Percentiles rank a stretch among this genome's conserved stretches.
Conservation (phyloP, 2,797 vertebrate species). For the Simalia tracyae region DNA sequence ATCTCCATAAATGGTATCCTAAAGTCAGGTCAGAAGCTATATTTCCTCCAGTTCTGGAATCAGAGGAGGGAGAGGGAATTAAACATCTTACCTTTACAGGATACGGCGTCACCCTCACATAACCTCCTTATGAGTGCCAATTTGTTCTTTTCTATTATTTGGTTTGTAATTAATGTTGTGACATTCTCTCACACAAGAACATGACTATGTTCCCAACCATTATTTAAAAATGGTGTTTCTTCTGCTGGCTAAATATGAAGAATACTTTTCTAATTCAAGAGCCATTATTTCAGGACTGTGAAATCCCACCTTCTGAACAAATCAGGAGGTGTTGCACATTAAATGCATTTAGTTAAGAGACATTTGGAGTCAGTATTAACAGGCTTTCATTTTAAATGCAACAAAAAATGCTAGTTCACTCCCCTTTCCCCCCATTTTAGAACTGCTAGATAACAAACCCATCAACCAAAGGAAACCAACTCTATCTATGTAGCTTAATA, state of each 20-base stretch:
- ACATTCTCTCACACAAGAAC: background rate
- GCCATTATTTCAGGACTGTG: constrained; percentile 48
- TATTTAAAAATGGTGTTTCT: constrained; percentile 27
- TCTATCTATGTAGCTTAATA: constrained; percentile 17
- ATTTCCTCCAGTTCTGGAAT: background rate
- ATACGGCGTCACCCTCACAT: background rate
- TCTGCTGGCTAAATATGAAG: constrained; percentile 18
- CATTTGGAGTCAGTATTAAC: constrained; percentile 53
- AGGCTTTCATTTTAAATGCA: constrained; percentile 40
- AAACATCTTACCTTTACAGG: background rate
- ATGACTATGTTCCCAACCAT: background rate
- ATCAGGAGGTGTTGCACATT: constrained; percentile 24
- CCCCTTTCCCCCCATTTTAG: constrained; percentile 34
- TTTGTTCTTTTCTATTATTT: background rate
- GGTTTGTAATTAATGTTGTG: constrained; percentile 12
- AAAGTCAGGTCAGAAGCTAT: background rate
- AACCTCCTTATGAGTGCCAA: background rate
- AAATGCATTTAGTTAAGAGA: constrained; percentile 40
- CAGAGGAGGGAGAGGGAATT: background rate
- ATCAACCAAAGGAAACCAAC: constrained; percentile 21
- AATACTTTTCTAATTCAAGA: constrained; percentile 51
- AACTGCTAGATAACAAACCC: constrained; percentile 43
- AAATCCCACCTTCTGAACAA: constrained; percentile 44
- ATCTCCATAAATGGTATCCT: background rate
- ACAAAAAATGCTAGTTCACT: constrained; percentile 28